Evolutionary conservation across 2,797 vertebrate species (phyloP).

Genomic region (Carduelis carduelis): DNA sequence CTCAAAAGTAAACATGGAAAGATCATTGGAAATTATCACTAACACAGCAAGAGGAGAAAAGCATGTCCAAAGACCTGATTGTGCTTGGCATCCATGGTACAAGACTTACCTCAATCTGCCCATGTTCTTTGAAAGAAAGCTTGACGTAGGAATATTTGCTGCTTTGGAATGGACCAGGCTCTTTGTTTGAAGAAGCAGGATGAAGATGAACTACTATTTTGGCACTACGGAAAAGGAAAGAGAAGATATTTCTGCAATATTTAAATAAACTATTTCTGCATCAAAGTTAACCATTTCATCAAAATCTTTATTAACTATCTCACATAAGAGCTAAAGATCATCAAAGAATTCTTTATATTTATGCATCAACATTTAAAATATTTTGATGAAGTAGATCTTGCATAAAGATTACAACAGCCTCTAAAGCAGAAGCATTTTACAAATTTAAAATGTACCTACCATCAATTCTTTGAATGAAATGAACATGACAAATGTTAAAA

Average conservation of each 20-base stretch:
- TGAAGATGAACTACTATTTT: conserved; percentile 97
- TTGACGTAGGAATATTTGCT: conserved; percentile 94
- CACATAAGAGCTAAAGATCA: neutral
- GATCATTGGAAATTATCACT: neutral
- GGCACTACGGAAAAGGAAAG: conserved; percentile 77
- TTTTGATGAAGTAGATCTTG: neutral
- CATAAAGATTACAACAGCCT: neutral
- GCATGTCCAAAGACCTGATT: neutral
- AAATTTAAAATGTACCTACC: neutral
- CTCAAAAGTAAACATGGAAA: conserved; percentile 27
- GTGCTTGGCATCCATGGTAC: neutral
- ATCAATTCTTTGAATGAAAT: neutral
- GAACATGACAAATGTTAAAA: neutral
- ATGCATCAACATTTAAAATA: neutral
- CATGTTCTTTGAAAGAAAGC: conserved; percentile 96
- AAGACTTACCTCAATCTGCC: conserved; percentile 90
- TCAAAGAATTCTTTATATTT: neutral
- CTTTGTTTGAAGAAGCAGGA: conserved; percentile 82
- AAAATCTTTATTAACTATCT: neutral
- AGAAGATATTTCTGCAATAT: neutral
- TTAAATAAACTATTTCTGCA: neutral
- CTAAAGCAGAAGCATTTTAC: neutral
- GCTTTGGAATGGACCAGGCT: conserved; percentile 92
- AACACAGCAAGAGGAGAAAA: neutral
- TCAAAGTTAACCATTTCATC: neutral